A percentile compares a stretch with the other conserved stretches of the same genome.
These are phyloP conservation scores for Pollenia angustigena DNA, from an alignment of 2,888 invertebrate genomes.

Conservation along the genomic window DNA sequence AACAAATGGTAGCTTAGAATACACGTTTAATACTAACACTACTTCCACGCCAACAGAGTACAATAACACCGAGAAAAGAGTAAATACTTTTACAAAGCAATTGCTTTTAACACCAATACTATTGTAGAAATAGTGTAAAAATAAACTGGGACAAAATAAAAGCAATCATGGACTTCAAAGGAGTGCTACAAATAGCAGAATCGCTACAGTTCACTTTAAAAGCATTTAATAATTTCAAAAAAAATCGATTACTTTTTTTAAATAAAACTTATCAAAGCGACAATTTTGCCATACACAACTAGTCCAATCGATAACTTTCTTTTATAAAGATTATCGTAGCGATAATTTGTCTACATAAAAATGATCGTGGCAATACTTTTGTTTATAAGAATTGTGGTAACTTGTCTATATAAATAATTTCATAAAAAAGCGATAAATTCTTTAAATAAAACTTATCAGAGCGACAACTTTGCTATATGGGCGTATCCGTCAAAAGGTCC, in stretches of 20 bases:
- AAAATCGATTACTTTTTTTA: too few species aligned
- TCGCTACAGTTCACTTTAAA: too few species aligned
- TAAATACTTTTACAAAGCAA: constrained; percentile 16
- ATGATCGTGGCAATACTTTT: background rate
- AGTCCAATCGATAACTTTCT: too few species aligned
- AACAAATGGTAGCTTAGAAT: constrained; percentile 52
- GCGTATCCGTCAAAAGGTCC: too few species aligned
- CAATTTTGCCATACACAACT: too few species aligned
- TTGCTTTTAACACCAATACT: constrained; percentile 38
- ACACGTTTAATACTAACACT: constrained; percentile 29
- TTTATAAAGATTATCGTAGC: too few species aligned
- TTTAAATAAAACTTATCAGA: too few species aligned
- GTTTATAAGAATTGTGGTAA: background rate
- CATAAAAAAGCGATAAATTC: background rate
- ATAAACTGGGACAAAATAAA: background rate
- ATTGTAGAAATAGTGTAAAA: constrained; percentile 2
- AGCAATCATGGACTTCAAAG: background rate
- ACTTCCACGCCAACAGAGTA: background rate
- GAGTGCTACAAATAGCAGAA: background rate
- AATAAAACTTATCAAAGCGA: too few species aligned
- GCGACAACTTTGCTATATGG: too few species aligned
- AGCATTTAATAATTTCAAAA: too few species aligned
- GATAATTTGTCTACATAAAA: background rate
- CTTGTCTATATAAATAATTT: too few species aligned
- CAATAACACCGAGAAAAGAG: constrained; percentile 3